These are phyloP conservation scores for Phocoena phocoena DNA, from an alignment of 2,113 vertebrate genomes.

Conservation along the genomic window DNA sequence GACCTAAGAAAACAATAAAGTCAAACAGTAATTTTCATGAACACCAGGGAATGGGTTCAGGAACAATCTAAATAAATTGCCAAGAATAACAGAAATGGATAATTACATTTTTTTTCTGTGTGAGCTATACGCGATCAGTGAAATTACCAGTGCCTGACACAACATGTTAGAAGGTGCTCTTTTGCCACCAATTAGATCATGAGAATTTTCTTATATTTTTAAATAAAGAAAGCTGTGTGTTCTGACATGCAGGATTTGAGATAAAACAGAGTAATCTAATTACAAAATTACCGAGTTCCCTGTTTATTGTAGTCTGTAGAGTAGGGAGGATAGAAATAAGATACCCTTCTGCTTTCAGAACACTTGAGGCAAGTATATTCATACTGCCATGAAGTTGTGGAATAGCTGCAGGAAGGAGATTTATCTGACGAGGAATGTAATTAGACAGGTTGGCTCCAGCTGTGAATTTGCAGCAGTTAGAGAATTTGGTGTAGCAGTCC, in stretches of 20 bases:
- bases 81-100: slow-evolving; percentile 48
- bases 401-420: not conserved
- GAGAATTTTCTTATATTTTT: slow-evolving; percentile 62
- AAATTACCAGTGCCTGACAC: slow-evolving; percentile 27
- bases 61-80: slow-evolving; percentile 50
- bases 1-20: not conserved
- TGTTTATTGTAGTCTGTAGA: slow-evolving; percentile 57
- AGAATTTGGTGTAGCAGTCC: not conserved
- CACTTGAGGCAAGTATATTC: slow-evolving; percentile 35
- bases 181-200: slow-evolving; percentile 52
- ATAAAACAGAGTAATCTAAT: slow-evolving; percentile 55
- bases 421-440: slow-evolving; percentile 37
- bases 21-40: slow-evolving; percentile 5
- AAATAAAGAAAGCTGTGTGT: slow-evolving; percentile 61
- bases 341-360: slow-evolving; percentile 46
- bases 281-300: slow-evolving; percentile 71
- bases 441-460: slow-evolving; percentile 30
- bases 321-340: not conserved
- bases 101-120: slow-evolving; percentile 33
- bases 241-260: slow-evolving; percentile 42
- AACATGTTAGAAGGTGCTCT: slow-evolving; percentile 33
- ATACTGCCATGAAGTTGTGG: not conserved
- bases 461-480: slow-evolving; percentile 9
- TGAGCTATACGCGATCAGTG: slow-evolving; percentile 14
- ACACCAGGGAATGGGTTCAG: not conserved